These are phyloP conservation scores for Eurystomus gularis DNA, from an alignment of 2,113 vertebrate species.

Conservation along the genomic window DNA sequence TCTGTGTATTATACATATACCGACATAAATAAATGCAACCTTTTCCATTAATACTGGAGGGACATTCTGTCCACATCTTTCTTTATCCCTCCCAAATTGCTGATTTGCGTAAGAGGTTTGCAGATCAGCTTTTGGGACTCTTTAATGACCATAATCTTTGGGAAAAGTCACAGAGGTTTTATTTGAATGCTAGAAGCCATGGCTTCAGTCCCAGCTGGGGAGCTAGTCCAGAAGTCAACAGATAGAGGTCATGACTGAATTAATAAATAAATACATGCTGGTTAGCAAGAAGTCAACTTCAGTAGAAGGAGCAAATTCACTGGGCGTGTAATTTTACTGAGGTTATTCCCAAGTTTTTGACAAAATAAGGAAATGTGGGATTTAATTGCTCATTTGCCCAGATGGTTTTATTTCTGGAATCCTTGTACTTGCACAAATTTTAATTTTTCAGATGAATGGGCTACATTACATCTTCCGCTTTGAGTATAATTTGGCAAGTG, in stretches of 20 bases:
- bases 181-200: constrained; percentile 34
- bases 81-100: not conserved
- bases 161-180: constrained; percentile 43
- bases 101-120: not conserved
- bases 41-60: not conserved
- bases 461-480: constrained; percentile 64
- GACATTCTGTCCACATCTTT: not conserved
- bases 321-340: constrained; percentile 35
- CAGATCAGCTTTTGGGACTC: constrained; percentile 2
- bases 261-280: constrained; percentile 33
- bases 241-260: constrained; percentile 49
- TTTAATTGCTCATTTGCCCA: constrained; percentile 71
- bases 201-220: constrained; percentile 40
- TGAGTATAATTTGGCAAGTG: constrained; percentile 67
- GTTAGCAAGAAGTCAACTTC: constrained; percentile 35
- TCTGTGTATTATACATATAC: not conserved
- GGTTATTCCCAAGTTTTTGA: constrained; percentile 68
- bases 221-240: constrained; percentile 51
- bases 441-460: constrained; percentile 73
- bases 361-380: constrained; percentile 52
- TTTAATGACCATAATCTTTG: not conserved
- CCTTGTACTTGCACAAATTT: constrained; percentile 64
- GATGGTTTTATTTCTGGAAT: constrained; percentile 73
- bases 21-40: not conserved
- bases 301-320: constrained; percentile 14